phyloP scores from a whole-genome alignment of 2,797 vertebrate genomes.

The Clarias platycephalus region DNA sequence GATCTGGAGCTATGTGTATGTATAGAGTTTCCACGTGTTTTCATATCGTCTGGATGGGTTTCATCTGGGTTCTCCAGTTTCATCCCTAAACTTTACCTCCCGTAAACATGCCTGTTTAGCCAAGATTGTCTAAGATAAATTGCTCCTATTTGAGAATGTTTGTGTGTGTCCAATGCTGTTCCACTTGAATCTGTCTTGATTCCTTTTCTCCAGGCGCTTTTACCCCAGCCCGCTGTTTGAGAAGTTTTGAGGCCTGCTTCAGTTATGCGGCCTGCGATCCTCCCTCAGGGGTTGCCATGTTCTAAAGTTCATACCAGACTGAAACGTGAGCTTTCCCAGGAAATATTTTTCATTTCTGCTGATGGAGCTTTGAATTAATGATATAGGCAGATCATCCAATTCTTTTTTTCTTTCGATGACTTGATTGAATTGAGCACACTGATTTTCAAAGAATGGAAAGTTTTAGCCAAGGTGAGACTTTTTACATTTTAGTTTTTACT shows the following conservation, averaged over 20 bases:
- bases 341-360: not conserved
- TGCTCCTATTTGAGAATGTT: not conserved
- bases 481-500: not conserved
- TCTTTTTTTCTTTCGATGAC: not conserved
- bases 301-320: not conserved
- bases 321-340: not conserved
- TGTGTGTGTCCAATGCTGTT: not conserved
- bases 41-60: not conserved
- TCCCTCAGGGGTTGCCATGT: not conserved
- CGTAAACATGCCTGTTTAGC: not conserved
- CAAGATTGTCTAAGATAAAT: not conserved
- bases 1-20: not conserved
- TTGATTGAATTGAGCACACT: not conserved
- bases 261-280: not conserved
- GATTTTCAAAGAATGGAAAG: not conserved
- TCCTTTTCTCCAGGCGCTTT: not conserved
- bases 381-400: not conserved
- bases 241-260: constrained; percentile 4
- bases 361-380: not conserved
- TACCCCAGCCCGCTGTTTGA: constrained; percentile 14
- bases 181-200: not conserved
- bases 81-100: not conserved
- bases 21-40: not conserved
- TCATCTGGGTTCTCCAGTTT: not conserved
- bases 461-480: not conserved